These are phyloP conservation scores for Desmodus rotundus DNA, from an alignment of 2,113 vertebrate species.

Conservation along the genomic window DNA sequence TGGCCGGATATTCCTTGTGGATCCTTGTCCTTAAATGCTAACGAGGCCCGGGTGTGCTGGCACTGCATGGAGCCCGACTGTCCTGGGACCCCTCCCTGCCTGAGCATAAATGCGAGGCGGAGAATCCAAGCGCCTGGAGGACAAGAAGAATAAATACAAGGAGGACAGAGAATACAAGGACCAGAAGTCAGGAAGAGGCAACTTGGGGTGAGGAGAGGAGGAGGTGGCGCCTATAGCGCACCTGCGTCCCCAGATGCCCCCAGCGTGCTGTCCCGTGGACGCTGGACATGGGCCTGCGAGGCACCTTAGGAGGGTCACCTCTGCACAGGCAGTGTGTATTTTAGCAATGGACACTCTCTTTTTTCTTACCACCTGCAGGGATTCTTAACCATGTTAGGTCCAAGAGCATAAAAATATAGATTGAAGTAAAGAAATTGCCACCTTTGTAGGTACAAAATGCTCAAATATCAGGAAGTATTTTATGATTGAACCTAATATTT, in stretches of 20 bases:
- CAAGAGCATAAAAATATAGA: neutral
- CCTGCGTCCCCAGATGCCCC: neutral
- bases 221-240: neutral
- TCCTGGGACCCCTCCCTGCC: neutral
- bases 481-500: neutral
- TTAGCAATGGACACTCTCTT: neutral
- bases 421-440: neutral
- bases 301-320: neutral
- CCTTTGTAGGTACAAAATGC: neutral
- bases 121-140: neutral
- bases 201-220: neutral
- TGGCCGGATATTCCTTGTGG: neutral
- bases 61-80: neutral
- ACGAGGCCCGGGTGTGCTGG: neutral
- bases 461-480: neutral
- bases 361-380: neutral
- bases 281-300: rapidly evolving
- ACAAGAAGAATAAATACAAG: too few species aligned
- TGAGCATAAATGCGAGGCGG: neutral
- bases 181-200: neutral
- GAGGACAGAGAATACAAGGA: too few species aligned
- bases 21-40: neutral
- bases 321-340: neutral
- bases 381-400: neutral
- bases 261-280: neutral